Evolutionary conservation across 2,797 vertebrate species (phyloP), one percentile per base, ranked within the genome.

Genomic region (Xiphorhynchus erythropygius): DNA sequence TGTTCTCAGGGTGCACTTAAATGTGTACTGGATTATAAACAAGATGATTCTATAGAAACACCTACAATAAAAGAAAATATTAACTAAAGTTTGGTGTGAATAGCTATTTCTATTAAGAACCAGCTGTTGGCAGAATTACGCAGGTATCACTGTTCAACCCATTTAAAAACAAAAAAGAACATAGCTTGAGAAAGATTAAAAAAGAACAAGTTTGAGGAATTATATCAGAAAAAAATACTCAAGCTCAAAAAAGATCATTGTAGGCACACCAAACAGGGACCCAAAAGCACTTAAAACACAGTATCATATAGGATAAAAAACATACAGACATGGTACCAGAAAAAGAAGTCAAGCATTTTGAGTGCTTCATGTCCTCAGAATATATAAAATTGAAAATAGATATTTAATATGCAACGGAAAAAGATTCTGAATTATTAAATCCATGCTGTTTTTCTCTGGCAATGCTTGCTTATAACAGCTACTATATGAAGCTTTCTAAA

Each of bases 11-110:
- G 71, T 3, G 2, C 49, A 60, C 69, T 89, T 75, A 85, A 87
- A 91, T 82, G 65, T 87, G 63, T n/a, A 49, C 49, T 42, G 28
- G 71, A 80, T 92, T 84, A 85, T 41, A 90, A 77, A 78, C 42
- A 4, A 84, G 46, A 37, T 39, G 69, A 94, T 88, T 92, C 83
- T 79, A 82, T 37, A 90, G 67, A 91, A 94, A 96, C 49, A 95
- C 25, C 50, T 68, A 78, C 68, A 59, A 56, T 59, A 15, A 19
- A 73, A 91, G 77, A 76, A 91, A 80, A 44, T 21, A 44, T 22
- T 46, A 46, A 46, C 44, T 70, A 80, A 93, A 60, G 14, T 86
- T 90, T 65, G 14, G 22, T 81, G 70, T 42, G 70, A 92, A 70
- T 46, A 91, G 44, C 55, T 87, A 35, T 92, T 93, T 92, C 64